phyloP scores from a whole-genome alignment of 2,888 invertebrate genomes.

The Blomia tropicalis region DNA sequence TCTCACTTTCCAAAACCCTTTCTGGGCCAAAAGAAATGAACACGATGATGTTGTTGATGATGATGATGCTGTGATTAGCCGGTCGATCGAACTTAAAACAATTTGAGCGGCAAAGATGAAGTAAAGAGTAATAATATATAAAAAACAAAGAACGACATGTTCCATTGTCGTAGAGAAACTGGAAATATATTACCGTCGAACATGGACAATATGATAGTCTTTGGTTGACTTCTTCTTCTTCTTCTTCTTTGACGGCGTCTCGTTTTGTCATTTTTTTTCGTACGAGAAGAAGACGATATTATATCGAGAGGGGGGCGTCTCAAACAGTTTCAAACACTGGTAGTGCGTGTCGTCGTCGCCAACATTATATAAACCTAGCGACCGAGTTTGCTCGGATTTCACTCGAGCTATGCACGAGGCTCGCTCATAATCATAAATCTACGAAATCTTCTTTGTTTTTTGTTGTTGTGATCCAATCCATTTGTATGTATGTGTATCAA shows the following conservation, averaged over 20 bases:
- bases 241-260: background rate
- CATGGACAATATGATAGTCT: background rate
- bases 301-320: too few relatives aligned
- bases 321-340: too few relatives aligned
- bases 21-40: background rate
- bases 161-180: background rate
- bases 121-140: background rate
- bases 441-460: background rate
- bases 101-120: background rate
- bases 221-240: background rate
- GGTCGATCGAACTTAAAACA: conserved; percentile 11
- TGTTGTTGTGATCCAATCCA: background rate
- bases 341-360: background rate
- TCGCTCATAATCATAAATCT: too few relatives aligned
- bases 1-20: too few relatives aligned
- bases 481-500: too few relatives aligned
- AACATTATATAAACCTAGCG: background rate
- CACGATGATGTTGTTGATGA: conserved; percentile 3
- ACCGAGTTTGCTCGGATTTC: background rate
- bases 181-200: conserved; percentile 2
- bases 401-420: background rate
- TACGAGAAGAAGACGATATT: too few relatives aligned
- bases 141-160: background rate
- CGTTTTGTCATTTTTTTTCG: background rate
- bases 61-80: conserved; percentile 11